A percentile compares a stretch with the other conserved stretches of the same genome.
phyloP scores from a whole-genome alignment of 2,888 invertebrate genomes.

The Hecatera dysodea region DNA sequence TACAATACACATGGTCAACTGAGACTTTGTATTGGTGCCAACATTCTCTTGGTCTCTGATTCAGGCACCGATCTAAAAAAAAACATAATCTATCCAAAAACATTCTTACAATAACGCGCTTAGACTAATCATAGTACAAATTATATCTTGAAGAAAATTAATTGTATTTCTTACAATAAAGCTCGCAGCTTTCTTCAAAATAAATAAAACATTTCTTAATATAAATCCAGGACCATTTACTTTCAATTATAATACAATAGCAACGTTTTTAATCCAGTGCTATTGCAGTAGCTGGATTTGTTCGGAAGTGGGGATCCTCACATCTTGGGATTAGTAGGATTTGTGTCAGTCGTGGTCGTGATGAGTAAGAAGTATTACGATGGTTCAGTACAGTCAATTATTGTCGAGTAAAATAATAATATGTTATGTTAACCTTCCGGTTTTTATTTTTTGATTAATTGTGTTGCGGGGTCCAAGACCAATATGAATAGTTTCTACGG shows the following conservation, averaged over 20 bases:
- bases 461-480: no score
- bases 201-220: constrained; percentile 9
- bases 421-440: no score
- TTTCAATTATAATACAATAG: constrained; percentile 29
- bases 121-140: background rate
- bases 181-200: background rate
- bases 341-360: constrained; percentile 19
- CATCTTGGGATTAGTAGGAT: constrained; percentile 39
- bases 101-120: background rate
- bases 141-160: background rate
- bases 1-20: background rate
- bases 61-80: no score
- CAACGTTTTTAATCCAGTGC: constrained; percentile 28
- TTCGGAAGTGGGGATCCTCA: constrained; percentile 37
- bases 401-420: no score
- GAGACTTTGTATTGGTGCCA: background rate
- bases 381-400: no score
- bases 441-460: no score
- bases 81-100: no score
- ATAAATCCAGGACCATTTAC: constrained; percentile 3
- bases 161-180: constrained; percentile 4
- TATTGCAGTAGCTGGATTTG: background rate
- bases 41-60: background rate
- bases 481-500: no score
- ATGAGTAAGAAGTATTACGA: no score